phyloP scores from a whole-genome alignment of 2,113 vertebrate species.

The Clarias macrocephalus region DNA sequence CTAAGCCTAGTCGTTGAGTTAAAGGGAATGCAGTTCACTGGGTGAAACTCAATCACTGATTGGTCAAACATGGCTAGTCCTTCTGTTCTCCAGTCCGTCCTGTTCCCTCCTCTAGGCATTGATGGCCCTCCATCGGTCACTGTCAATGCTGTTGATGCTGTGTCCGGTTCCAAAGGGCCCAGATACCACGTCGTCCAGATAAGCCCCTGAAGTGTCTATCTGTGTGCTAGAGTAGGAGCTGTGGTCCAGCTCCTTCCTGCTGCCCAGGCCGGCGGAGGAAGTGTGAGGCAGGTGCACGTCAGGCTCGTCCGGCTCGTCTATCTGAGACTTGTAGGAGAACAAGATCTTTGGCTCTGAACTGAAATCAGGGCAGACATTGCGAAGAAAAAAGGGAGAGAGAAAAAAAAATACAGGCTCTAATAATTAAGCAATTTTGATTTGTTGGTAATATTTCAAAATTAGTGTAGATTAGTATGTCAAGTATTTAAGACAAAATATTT shows the following conservation, averaged over 20 bases:
- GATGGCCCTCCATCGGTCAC: constrained; percentile 90
- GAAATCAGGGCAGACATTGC: constrained; percentile 11
- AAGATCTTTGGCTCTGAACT: constrained; percentile 98
- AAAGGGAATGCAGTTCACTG: constrained; percentile 34
- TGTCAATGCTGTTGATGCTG: constrained; percentile 91
- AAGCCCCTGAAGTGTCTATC: constrained; percentile 85
- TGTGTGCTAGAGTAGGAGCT: constrained; percentile 91
- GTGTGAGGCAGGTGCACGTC: constrained; percentile 93
- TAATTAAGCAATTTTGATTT: neutral
- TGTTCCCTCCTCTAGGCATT: constrained; percentile 68
- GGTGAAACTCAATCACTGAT: neutral
- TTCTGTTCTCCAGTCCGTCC: neutral
- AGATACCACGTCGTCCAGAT: constrained; percentile 90
- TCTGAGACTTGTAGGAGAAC: constrained; percentile 98
- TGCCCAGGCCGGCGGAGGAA: constrained; percentile 78
- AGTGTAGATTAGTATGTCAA: neutral
- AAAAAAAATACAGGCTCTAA: neutral
- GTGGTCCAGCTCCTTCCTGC: constrained; percentile 79
- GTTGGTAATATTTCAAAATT: neutral
- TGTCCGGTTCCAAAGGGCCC: constrained; percentile 80
- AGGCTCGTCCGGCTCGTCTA: constrained; percentile 91
- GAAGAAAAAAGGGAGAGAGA: neutral
- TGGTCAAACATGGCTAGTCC: neutral
- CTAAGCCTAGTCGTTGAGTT: constrained; percentile 15
- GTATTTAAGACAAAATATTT: neutral